Evolutionary conservation across 2,797 vertebrate species (phyloP).

Genomic region (Pseudocheirus occidentalis): DNA sequence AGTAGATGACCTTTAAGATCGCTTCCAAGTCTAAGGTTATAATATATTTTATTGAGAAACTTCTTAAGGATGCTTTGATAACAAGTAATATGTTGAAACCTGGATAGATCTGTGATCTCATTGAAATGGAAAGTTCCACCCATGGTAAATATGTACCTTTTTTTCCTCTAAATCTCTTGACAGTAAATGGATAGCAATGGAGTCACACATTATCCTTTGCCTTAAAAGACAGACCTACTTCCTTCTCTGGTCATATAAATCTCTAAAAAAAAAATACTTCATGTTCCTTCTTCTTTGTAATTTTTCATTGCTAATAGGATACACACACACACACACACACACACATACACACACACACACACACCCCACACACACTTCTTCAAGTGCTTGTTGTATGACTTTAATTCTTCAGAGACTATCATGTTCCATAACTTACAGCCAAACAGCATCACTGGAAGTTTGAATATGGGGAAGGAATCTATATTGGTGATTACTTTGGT

Average conservation of each 20-base stretch:
- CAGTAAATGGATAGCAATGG: not conserved
- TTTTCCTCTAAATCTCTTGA: not conserved
- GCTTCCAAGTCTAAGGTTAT: not conserved
- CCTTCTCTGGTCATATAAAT: not conserved
- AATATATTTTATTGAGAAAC: not conserved
- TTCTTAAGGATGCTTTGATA: not conserved
- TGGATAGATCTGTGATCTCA: not conserved
- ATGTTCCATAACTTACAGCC: not conserved
- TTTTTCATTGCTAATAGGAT: not conserved
- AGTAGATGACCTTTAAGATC: not conserved
- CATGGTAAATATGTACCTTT: not conserved
- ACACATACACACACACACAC: too few relatives aligned
- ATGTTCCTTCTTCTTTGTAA: not conserved
- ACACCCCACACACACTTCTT: not conserved
- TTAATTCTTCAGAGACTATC: too few relatives aligned
- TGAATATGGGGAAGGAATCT: not conserved
- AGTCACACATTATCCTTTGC: not conserved
- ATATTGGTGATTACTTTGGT: not conserved
- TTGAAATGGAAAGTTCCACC: not conserved
- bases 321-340: not conserved
- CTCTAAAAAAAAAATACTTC: not conserved
- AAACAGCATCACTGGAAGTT: not conserved
- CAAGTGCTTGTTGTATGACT: not conserved
- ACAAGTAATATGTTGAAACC: not conserved
- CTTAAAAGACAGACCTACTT: not conserved